Percentiles rank a stretch among this genome's conserved stretches.
Conservation (phyloP, 2,113 vertebrate species). For the Albula glossodonta region DNA sequence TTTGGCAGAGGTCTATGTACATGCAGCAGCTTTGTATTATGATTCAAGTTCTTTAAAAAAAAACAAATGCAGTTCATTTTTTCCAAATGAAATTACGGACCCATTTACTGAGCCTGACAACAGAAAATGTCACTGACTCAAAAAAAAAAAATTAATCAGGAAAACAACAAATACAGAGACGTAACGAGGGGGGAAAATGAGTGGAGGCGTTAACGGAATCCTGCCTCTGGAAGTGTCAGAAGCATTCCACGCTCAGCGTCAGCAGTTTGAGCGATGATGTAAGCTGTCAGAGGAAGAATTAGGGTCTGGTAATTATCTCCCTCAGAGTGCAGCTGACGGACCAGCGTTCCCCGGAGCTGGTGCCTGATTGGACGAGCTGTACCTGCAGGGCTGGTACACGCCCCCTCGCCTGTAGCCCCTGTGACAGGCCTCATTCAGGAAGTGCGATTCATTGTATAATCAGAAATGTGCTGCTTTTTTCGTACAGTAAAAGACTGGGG, state of each 20-base stretch:
- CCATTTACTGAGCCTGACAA: neutral
- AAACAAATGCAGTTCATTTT: neutral
- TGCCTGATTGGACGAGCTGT: too few relatives aligned
- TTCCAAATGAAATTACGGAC: neutral
- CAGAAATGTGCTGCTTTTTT: too few relatives aligned
- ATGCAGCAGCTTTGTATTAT: neutral
- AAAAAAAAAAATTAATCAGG: neutral
- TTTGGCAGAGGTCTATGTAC: neutral
- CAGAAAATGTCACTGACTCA: neutral
- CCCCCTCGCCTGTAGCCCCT: neutral
- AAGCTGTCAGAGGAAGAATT: neutral
- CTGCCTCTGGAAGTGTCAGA: neutral
- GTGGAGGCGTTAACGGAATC: neutral
- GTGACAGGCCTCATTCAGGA: neutral
- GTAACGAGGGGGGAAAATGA: neutral
- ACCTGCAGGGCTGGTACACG: neutral
- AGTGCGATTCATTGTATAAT: too few relatives aligned
- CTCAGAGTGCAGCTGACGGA: too few relatives aligned
- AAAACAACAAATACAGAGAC: neutral
- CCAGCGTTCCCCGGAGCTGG: too few relatives aligned
- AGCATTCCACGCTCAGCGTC: too few relatives aligned
- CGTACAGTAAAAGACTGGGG: too few relatives aligned
- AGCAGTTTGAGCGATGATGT: neutral
- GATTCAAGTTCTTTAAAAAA: neutral
- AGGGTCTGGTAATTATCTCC: neutral